Conservation (phyloP, 2,797 vertebrate species). For the Ctenopoma multispine region DNA sequence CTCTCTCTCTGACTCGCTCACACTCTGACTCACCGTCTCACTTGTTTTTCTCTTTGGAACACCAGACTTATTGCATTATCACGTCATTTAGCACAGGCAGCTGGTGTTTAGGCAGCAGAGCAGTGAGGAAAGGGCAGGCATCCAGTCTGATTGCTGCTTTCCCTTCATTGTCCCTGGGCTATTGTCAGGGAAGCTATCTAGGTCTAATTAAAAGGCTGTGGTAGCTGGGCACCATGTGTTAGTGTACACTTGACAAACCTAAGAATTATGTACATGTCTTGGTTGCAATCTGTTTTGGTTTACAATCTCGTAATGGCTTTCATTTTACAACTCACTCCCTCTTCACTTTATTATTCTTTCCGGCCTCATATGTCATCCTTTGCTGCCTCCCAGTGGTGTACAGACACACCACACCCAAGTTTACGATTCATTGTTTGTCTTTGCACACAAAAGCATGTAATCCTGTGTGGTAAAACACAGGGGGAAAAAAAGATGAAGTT, state of each 20-base stretch:
- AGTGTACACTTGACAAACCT: neutral
- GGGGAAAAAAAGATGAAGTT: neutral
- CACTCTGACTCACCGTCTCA: constrained; percentile 5
- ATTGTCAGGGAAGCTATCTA: neutral
- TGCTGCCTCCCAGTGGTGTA: constrained; percentile 60
- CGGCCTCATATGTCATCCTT: neutral
- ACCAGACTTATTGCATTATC: constrained; percentile 9
- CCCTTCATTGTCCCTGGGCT: neutral
- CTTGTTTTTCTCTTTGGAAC: constrained; percentile 6
- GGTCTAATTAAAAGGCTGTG: neutral
- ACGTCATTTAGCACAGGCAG: constrained; percentile 24
- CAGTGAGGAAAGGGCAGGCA: neutral
- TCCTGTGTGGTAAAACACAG: constrained; percentile 1
- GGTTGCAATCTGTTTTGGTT: neutral
- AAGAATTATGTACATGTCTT: neutral
- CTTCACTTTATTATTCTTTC: neutral
- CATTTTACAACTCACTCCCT: neutral
- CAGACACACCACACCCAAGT: constrained; percentile 11
- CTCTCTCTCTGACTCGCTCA: neutral
- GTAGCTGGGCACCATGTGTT: neutral
- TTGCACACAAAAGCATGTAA: constrained; percentile 15
- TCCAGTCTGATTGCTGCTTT: neutral
- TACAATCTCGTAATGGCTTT: neutral
- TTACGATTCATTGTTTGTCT: neutral
- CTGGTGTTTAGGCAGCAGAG: constrained; percentile 10